Evolutionary conservation across 2,888 invertebrate genomes (phyloP), one percentile per base, ranked within the genome.

Genomic region (Amiota minor): DNA sequence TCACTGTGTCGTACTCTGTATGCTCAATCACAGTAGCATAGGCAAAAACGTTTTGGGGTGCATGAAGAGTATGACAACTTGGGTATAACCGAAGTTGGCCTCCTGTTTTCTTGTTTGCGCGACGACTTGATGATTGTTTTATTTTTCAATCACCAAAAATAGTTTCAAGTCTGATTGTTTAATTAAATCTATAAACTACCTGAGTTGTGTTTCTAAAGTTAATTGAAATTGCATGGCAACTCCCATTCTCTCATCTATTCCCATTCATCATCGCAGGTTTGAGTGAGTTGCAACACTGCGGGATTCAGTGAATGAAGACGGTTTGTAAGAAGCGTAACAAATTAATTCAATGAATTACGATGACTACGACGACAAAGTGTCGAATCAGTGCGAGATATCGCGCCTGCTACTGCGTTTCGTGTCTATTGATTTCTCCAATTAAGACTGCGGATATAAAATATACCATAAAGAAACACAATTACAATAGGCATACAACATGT

Each of bases 151-250:
- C 71, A 65, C 14, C 14, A 35, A 65, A 20, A 61, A 61, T n/a
- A 20, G 16, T 61, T 23, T 6, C 59, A 53, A 59, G n/a, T 45
- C 75, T 61, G 72, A 76, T 76, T 78, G 81, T 84, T 79, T 64
- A 84, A 83, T 84, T 78, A 82, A 62, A 56, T 20, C 50, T 20
- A 12, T 59, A 70, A 69, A 72, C 50, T 56, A 55, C 46, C 70
- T 56, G 62, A 62, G 45, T 62, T 62, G 62, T 20, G n/a, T 16
- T 14, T 20, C 20, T 59, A 35, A 59, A 59, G 59, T 20, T 20
- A 59, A 59, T 16, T 20, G 16, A 35, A 35, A 35, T 35, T 8
- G 35, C 35, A 35, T 35, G 35, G 35, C 35, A 35, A 35, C 6
- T 6, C 35, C 35, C 35, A 35, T 35, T 35, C 35, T 35, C 35